Percentiles rank a stretch among this genome's conserved stretches.
Evolutionary conservation across 2,113 vertebrate genomes (phyloP).

Genomic region (Petromus typicus): DNA sequence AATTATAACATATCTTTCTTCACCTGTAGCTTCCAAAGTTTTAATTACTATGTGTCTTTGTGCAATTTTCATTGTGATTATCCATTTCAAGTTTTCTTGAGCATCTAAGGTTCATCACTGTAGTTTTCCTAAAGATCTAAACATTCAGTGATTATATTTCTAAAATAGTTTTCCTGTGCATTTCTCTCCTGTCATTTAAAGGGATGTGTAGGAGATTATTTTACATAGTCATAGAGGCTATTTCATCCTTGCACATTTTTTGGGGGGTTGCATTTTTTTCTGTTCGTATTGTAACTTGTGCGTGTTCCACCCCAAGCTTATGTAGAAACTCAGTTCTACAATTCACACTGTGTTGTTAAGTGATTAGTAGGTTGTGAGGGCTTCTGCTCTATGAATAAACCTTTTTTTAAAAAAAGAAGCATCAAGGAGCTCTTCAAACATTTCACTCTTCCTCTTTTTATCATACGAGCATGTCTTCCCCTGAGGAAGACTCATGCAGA

Average conservation of each 20-base stretch:
- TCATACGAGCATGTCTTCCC: not conserved
- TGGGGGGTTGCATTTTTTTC: rapidly evolving
- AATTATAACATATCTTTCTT: not conserved
- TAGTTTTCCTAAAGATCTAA: not conserved
- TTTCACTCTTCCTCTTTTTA: not conserved
- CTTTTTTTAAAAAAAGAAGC: too few species aligned
- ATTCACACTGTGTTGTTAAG: not conserved
- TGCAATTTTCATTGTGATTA: not conserved
- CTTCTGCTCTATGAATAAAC: not conserved
- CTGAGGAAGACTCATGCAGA: rapidly evolving
- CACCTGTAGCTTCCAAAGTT: not conserved
- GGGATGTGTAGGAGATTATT: not conserved
- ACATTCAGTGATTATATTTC: not conserved
- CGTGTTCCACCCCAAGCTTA: not conserved
- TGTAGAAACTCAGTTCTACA: not conserved
- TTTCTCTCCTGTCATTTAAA: not conserved
- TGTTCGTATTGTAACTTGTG: not conserved
- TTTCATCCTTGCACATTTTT: not conserved
- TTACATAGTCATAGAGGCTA: not conserved
- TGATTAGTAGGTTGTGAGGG: not conserved
- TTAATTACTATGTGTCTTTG: not conserved
- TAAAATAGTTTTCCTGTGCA: not conserved
- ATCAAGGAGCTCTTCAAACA: not conserved
- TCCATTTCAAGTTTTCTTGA: not conserved
- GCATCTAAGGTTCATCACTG: not conserved